A percentile compares a stretch with the other conserved stretches of the same genome.
Conservation (phyloP, 2,888 invertebrate species). For the Lasius platythorax region DNA sequence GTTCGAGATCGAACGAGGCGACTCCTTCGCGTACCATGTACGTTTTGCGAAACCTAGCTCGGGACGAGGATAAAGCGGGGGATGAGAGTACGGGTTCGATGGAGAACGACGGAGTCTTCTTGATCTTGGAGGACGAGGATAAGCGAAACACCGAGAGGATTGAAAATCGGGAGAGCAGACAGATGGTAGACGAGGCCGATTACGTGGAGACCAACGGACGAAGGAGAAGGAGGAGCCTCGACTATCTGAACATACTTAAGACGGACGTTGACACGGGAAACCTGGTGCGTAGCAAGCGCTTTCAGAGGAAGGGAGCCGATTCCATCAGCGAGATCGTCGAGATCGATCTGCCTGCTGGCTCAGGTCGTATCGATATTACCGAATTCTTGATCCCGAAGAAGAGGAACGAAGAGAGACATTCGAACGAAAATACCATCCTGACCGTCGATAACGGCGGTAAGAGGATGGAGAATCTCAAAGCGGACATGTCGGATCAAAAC, state of each 20-base stretch:
- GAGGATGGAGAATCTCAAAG: not conserved
- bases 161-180: conserved; percentile 59
- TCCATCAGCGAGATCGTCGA: conserved; percentile 81
- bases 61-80: not conserved
- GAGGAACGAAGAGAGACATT: not conserved
- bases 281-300: conserved; percentile 66
- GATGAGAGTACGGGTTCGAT: not conserved
- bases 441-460: conserved; percentile 55
- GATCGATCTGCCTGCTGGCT: conserved; percentile 77
- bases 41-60: conserved; percentile 51
- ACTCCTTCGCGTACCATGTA: conserved; percentile 54
- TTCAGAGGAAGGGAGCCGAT: conserved; percentile 81
- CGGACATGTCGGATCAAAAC: not conserved
- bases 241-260: conserved; percentile 66
- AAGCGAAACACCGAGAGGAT: conserved; percentile 26
- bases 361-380: conserved; percentile 70
- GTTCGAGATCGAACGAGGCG: conserved; percentile 67
- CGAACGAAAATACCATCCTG: conserved; percentile 59
- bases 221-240: conserved; percentile 74
- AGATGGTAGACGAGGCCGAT: conserved; percentile 43
- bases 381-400: conserved; percentile 70
- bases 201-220: conserved; percentile 56
- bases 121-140: conserved; percentile 69
- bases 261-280: conserved; percentile 60
- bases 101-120: conserved; percentile 55